phyloP scores from a whole-genome alignment of 2,113 vertebrate genomes.

The Poecilia latipinna region DNA sequence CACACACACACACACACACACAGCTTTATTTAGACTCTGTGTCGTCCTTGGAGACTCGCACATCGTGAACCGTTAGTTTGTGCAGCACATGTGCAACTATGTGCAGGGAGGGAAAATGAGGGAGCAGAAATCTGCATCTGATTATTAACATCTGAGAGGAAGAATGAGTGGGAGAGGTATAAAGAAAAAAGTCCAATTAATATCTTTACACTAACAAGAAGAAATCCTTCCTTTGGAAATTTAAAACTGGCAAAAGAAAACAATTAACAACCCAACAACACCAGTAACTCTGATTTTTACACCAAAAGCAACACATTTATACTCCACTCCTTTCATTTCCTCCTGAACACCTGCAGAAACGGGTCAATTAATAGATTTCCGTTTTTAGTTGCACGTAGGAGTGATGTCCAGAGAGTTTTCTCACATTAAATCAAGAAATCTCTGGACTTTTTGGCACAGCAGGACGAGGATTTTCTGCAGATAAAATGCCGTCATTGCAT shows the following conservation, averaged over 20 bases:
- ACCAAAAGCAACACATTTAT: background rate
- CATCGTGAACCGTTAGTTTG: constrained; percentile 55
- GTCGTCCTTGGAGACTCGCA: constrained; percentile 60
- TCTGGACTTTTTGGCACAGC: background rate
- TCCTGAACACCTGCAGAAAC: background rate
- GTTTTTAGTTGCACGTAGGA: background rate
- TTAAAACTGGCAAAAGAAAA: background rate
- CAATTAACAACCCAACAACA: background rate
- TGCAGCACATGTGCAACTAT: background rate
- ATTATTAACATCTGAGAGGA: background rate
- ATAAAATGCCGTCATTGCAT: background rate
- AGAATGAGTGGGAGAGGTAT: background rate
- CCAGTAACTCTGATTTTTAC: background rate
- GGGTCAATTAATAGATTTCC: background rate
- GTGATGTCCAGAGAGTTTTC: background rate
- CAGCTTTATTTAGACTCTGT: constrained; percentile 74
- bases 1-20: constrained; percentile 10
- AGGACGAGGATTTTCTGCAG: background rate
- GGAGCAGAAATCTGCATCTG: constrained; percentile 9
- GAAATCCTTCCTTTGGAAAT: background rate
- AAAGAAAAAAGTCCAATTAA: background rate
- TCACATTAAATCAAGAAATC: background rate
- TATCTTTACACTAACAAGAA: background rate
- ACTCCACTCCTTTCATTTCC: background rate
- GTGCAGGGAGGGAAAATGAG: background rate